phyloP scores from a whole-genome alignment of 2,113 vertebrate species.

The Polypterus senegalus region DNA sequence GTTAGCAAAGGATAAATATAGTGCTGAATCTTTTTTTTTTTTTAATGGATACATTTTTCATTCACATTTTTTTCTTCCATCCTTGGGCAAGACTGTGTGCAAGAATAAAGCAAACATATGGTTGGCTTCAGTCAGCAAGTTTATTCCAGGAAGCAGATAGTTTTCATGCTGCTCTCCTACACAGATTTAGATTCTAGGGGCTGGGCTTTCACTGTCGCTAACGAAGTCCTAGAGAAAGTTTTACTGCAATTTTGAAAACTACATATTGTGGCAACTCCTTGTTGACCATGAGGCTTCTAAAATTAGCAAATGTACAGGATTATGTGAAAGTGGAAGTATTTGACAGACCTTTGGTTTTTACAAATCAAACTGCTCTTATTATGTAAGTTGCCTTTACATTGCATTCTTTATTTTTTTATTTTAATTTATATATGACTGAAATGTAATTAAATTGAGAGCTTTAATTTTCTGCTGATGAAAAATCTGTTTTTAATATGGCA shows the following conservation, averaged over 20 bases:
- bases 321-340: neutral
- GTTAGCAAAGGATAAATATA: no score
- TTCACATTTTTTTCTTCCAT: no score
- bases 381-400: conserved; percentile 23
- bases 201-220: conserved; percentile 10
- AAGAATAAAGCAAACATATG: conserved; percentile 19
- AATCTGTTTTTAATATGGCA: no score
- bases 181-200: conserved; percentile 27
- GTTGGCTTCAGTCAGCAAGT: conserved; percentile 27
- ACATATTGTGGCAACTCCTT: neutral
- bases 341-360: conserved; percentile 6
- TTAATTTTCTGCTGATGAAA: no score
- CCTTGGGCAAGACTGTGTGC: neutral
- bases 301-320: conserved; percentile 10
- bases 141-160: conserved; percentile 28
- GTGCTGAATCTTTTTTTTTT: no score
- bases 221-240: neutral
- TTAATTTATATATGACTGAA: no score
- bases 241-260: neutral
- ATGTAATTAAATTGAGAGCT: no score
- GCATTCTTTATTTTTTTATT: no score
- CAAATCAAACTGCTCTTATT: conserved; percentile 24
- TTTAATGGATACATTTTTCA: no score
- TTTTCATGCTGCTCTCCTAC: conserved; percentile 20
- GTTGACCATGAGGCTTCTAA: conserved; percentile 8